phyloP scores from a whole-genome alignment of 2,888 invertebrate genomes.

The Tenodera sinensis region DNA sequence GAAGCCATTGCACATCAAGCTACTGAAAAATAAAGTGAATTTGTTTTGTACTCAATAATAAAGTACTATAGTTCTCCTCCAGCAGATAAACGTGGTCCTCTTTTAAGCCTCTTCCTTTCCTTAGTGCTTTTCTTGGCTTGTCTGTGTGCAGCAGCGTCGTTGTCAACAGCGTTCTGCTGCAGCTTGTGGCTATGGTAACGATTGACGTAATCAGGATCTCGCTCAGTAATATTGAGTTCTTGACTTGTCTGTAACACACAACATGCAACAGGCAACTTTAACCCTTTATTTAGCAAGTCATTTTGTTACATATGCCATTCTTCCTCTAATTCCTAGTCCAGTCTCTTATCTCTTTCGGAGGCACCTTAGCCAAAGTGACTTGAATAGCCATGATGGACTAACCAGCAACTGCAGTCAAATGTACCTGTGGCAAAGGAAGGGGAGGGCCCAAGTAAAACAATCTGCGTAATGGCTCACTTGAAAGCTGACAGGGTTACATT shows the following conservation, averaged over 20 bases:
- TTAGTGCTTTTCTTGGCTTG: constrained; percentile 38
- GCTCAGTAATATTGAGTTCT: constrained; percentile 54
- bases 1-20: constrained; percentile 72
- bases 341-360: no score
- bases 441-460: no score
- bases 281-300: no score
- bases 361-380: no score
- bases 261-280: no score
- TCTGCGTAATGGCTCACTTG: no score
- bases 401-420: no score
- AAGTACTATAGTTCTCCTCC: constrained; percentile 9
- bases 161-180: neutral
- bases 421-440: no score
- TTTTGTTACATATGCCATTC: no score
- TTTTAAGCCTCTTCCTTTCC: constrained; percentile 41
- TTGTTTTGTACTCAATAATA: constrained; percentile 48
- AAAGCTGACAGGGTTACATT: no score
- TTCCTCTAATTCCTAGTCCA: no score
- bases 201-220: constrained; percentile 54
- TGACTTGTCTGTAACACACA: constrained; percentile 49
- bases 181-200: constrained; percentile 46
- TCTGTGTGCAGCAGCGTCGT: neutral
- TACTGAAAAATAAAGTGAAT: constrained; percentile 71
- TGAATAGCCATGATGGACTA: no score
- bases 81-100: constrained; percentile 21